Evolutionary conservation across 2,797 vertebrate species (phyloP), one percentile per base, ranked within the genome.

Genomic region (Yasuhikotakia modesta): DNA sequence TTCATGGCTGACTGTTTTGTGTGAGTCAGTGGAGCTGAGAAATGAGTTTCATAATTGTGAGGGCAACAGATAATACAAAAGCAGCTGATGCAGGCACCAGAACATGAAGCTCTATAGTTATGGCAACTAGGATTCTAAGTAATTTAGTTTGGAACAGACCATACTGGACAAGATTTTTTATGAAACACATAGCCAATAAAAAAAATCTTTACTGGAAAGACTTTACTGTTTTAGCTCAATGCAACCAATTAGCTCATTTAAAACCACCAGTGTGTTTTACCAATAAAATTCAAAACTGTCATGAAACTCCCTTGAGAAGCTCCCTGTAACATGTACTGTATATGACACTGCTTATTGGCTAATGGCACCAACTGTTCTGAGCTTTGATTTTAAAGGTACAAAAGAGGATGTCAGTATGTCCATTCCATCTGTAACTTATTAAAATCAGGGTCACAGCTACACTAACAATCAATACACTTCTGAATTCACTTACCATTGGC

Each of bases 91-190:
- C 32, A 68, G 71, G 58, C 55, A 22, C 17, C 60, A 83, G 80
- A 85, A 83, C 79, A 83, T 71, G 22, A 67, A 69, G 80, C 84
- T 82, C 81, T 72, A 52, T 66, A 83, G 80, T 81, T 69, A 81
- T 58, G 67, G 58, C 64, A 82, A 79, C 76, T 70, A 65, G 76
- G 45, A 75, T 65, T 70, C 73, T 16, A 73, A 77, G 75, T 80
- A 80, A 84, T 84, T 78, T 66, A 35, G 79, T 82, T 70, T 80
- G 80, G 78, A 81, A 76, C 83, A 76, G 77, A 61, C 24, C 73
- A 78, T 76, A 43, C 61, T 67, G 64, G 65, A 81, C 30, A 80
- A 76, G 24, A 79, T 45, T 65, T 52, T 73, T 46, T 35, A 70
- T 73, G 64, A 57, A 73, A 73, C 64, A 77, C 70, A 72, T 16